Base-by-base conservation (phyloP, 2,113 vertebrate species). In the Clarias macrocephalus region DNA sequence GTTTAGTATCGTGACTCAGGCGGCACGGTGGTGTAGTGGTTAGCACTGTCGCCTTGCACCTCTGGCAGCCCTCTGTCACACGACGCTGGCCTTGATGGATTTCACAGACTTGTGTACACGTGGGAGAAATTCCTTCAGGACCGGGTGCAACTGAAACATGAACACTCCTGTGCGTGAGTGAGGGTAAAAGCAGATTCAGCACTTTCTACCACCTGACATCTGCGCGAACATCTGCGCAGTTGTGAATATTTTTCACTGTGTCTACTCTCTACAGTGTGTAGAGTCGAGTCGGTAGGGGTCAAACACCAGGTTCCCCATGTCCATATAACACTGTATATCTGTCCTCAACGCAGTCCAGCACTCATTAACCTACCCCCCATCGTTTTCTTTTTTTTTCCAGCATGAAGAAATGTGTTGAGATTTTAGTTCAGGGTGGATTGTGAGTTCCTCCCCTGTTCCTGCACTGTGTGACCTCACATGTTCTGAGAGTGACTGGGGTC, bases 291-390 rank as follows among this genome's bases (percentile, higher is more conserved):
- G n/a, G n/a, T n/a, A n/a, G 59, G 30, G 91, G 84, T 94, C 93
- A 87, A 94, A 95, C 92, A 94, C 92, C 89, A 95, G 42, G 89
- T 88, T 79, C 18, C 91, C 72, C 91, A 94, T 93, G 90, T 95
- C 94, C 90, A 94, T 93, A 88, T 93, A 94, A 88, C 92, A 94
- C 88, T 94, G 94, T 59, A 91, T 91, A 52, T 93, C 83, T 63
- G 92, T 88, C 57, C 92, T 89, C 23, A 95, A 18, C 5, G 89
- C 88, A 10, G 93, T 94, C 91, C 91, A 94, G 83, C 94, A 93
- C 85, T 95, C 93, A 70, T 92, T 94, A 10, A 75, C 93, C 94
- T 94, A 87, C 42, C 25, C 28, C 16, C 66, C 28, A n/a, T 59
- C 11, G 1, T 2, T 1, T 23, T 23, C 1, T 59, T 59, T 18